phyloP scores from a whole-genome alignment of 23 tunicate species.

The Styela clava region DNA sequence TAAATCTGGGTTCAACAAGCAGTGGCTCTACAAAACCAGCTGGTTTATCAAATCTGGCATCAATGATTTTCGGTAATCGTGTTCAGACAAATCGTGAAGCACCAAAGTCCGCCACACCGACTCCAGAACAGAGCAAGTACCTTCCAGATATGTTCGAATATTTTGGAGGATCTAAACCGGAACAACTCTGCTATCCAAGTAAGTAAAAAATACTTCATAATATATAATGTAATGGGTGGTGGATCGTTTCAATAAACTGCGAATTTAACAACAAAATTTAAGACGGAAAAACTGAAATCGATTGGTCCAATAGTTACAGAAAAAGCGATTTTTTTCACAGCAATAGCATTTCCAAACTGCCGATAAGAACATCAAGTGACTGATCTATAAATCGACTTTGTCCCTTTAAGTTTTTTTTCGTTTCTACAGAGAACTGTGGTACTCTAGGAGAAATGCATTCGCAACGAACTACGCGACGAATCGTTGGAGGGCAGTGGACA shows the following conservation, averaged over 20 bases:
- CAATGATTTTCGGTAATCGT: neutral
- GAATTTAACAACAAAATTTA: too few relatives aligned
- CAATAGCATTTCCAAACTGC: too few relatives aligned
- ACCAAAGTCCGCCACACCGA: neutral
- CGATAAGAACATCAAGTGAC: too few relatives aligned
- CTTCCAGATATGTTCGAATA: neutral
- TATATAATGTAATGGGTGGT: too few relatives aligned
- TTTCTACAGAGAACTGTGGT: constrained; percentile 45
- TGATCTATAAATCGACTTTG: neutral
- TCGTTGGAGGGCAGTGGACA: constrained; percentile 80
- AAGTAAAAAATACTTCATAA: neutral
- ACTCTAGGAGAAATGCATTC: constrained; percentile 33
- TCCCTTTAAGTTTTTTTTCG: neutral
- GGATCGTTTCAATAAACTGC: too few relatives aligned
- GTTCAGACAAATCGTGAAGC: neutral
- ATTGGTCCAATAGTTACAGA: too few relatives aligned
- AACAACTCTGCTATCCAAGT: neutral
- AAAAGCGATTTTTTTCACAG: too few relatives aligned
- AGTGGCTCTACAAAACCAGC: too few relatives aligned
- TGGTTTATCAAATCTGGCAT: too few relatives aligned
- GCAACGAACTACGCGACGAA: constrained; percentile 41
- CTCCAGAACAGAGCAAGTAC: neutral
- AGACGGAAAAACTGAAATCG: too few relatives aligned
- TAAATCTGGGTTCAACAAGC: neutral
- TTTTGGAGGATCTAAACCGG: neutral